Evolutionary conservation across 1,140 invertebrate genomes (phyloP), one percentile per base, ranked within the genome.

Genomic region (Brachionus angularis): DNA sequence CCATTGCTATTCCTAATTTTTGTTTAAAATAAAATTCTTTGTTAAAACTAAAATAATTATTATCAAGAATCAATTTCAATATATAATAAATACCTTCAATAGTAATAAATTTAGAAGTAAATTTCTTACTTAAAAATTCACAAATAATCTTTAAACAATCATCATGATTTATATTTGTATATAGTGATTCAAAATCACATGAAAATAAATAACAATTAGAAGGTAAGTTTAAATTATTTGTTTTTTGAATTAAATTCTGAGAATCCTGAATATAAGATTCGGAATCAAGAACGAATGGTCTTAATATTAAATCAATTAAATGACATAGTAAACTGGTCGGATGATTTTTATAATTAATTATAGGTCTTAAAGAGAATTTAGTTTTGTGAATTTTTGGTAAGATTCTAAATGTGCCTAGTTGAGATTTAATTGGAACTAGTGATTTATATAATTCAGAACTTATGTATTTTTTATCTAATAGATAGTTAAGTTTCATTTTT

Each of bases 231-330:
- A 25, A 27, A 25, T 52, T 12, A 25, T 52, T 18, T 52, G 49
- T 52, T 52, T 52, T 52, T 29, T 52, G 49, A 23, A 52, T 52
- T 52, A 52, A 52, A 25, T 52, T 23, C 29, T 52, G 49, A 25
- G 49, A 52, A 27, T 52, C 49, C 27, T 52, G 49, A 25, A 52
- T 52, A 27, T 25, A 52, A 52, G 49, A 52, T 25, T 52, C 49
- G 29, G 21, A 52, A 52, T 27, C 29, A 27, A 5, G 23, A 25
- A 52, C 49, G 29, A 52, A 52, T 10, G 49, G 49, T 52, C 16
- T 52, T 27, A 52, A 25, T 5, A 52, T 52, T 25, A 52, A 27
- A 52, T 52, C 49, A 25, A 52, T 25, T 27, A 52, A 52, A 25
- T 25, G 23, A 52, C 49, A 52, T 25, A 52, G 27, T 23, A 52